Percentiles rank a stretch among this genome's conserved stretches.
Evolutionary conservation across 2,797 vertebrate genomes (phyloP).

Genomic region (Austrolebias charrua): DNA sequence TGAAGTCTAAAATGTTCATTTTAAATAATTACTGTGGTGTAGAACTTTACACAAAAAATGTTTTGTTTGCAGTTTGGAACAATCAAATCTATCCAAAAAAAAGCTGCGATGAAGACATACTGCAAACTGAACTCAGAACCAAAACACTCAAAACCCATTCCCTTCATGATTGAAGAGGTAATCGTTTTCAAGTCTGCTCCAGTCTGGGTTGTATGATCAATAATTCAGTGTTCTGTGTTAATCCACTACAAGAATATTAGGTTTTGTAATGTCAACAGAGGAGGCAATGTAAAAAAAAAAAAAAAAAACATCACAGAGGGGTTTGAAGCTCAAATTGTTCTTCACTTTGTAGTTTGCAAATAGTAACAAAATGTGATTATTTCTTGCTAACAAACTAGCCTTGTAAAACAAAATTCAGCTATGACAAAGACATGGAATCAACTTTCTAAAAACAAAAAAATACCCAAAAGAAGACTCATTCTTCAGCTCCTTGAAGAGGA

Average conservation of each 20-base stretch:
- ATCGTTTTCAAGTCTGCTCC: neutral
- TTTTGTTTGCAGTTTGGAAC: neutral
- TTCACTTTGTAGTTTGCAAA: constrained; percentile 7
- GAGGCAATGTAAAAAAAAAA: constrained; percentile 13
- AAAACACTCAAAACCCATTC: neutral
- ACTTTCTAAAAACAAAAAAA: neutral
- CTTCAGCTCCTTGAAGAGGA: neutral
- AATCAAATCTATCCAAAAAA: neutral
- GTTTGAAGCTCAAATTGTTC: neutral
- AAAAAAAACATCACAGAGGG: constrained; percentile 4
- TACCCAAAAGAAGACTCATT: neutral
- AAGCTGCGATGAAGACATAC: neutral
- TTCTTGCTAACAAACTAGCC: neutral
- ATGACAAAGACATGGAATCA: neutral
- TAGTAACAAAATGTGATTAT: neutral
- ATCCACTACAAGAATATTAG: neutral
- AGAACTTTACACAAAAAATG: constrained; percentile 10
- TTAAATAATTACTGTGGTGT: neutral
- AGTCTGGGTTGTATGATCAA: neutral
- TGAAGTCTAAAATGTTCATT: neutral
- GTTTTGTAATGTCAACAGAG: constrained; percentile 3
- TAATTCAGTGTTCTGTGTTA: constrained; percentile 7
- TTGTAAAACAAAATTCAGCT: constrained; percentile 13
- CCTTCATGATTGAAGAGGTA: constrained; percentile 13
- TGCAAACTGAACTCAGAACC: constrained; percentile 12